These are phyloP conservation scores for Stictocephala bisonia DNA, from an alignment of 2,888 invertebrate genomes.

Conservation along the genomic window DNA sequence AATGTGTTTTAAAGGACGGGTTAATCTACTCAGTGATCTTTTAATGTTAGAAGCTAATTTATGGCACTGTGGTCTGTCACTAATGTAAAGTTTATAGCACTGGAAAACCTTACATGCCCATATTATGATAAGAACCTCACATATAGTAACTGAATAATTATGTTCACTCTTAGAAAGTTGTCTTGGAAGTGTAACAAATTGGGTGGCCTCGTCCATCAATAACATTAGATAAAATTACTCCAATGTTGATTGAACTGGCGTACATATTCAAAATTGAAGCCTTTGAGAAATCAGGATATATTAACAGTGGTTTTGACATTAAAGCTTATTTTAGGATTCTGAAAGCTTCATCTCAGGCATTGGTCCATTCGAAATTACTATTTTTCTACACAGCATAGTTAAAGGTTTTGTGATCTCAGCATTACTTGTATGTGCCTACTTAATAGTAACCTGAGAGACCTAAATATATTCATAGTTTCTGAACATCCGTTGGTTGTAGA, in stretches of 20 bases:
- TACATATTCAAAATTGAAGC: conserved; percentile 57
- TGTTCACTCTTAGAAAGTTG: too few species aligned
- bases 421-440: conserved; percentile 58
- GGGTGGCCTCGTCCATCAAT: neutral
- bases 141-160: too few species aligned
- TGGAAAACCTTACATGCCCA: too few species aligned
- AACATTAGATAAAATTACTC: conserved; percentile 56
- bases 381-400: conserved; percentile 55
- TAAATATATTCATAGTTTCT: conserved; percentile 56
- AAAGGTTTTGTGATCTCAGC: conserved; percentile 56
- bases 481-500: neutral
- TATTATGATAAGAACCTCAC: too few species aligned
- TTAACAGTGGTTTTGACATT: conserved; percentile 45
- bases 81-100: too few species aligned
- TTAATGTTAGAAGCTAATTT: too few species aligned
- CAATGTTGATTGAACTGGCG: conserved; percentile 55
- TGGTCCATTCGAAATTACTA: conserved; percentile 52
- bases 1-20: too few species aligned
- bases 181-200: too few species aligned
- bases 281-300: conserved; percentile 54
- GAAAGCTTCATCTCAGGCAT: conserved; percentile 50
- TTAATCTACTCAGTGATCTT: too few species aligned
- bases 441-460: conserved; percentile 60
- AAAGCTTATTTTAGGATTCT: conserved; percentile 51
- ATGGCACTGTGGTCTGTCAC: too few species aligned